Evolutionary conservation across 2,888 invertebrate genomes (phyloP).

Genomic region (Agonum fuliginosum): DNA sequence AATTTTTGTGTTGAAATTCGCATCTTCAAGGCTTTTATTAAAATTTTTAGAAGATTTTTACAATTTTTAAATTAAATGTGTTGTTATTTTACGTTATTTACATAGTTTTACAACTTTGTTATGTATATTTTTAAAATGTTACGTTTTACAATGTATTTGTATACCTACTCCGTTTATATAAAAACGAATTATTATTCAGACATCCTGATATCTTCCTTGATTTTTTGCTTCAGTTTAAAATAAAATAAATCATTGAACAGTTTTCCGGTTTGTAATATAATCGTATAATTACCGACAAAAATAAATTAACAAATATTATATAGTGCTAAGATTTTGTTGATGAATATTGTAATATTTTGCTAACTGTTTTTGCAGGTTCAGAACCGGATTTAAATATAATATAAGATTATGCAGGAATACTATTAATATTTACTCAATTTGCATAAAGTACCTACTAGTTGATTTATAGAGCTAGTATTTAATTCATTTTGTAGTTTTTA

Average conservation of each 20-base stretch:
- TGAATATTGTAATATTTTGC: slow-evolving; percentile 1
- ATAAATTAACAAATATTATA: background rate
- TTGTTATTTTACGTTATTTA: background rate
- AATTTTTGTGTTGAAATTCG: background rate
- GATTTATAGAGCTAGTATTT: too few species aligned
- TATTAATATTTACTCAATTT: background rate
- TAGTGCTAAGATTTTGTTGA: slow-evolving; percentile 1
- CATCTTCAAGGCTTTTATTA: background rate
- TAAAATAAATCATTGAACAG: background rate
- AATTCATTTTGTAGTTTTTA: too few species aligned
- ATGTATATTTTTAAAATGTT: too few species aligned
- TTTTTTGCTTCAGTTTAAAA: background rate
- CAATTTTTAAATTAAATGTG: background rate
- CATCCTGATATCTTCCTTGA: background rate
- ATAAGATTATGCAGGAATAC: background rate
- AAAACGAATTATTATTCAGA: background rate
- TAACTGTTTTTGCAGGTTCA: background rate
- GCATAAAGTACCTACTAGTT: background rate
- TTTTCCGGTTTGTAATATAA: background rate
- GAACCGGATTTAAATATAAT: slow-evolving; percentile 13
- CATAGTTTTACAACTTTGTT: background rate
- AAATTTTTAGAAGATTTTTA: background rate
- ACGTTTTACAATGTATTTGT: too few species aligned
- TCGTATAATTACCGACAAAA: slow-evolving; percentile 17
- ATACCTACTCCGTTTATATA: too few species aligned